phyloP scores from a whole-genome alignment of 2,888 invertebrate genomes.

The Frankliniella intonsa region DNA sequence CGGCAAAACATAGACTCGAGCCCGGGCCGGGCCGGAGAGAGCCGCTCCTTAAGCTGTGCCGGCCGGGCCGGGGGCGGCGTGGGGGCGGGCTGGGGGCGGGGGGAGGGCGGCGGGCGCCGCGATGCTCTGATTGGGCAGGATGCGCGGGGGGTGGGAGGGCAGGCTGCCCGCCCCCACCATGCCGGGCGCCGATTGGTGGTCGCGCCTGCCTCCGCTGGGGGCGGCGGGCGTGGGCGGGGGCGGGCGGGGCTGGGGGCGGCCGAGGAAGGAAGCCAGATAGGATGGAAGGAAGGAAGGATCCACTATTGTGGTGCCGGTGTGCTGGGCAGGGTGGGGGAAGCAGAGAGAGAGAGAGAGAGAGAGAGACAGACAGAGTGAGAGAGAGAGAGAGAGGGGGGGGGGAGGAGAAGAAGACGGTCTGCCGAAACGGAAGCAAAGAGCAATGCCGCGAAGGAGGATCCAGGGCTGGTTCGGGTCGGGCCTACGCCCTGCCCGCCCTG shows the following conservation, averaged over 20 bases:
- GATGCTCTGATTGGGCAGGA: not conserved
- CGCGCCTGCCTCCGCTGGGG: not conserved
- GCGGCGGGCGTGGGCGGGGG: not conserved
- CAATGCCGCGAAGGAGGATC: not conserved
- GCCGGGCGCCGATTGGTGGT: conserved; percentile 16
- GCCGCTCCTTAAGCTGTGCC: not conserved
- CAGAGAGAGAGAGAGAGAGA: not conserved
- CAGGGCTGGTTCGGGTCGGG: not conserved
- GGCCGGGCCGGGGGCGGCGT: not conserved
- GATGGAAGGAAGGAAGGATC: conserved; percentile 23
- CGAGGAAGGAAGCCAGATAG: conserved; percentile 26
- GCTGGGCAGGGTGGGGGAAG: not conserved
- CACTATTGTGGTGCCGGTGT: conserved; percentile 24
- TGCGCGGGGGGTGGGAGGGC: not conserved
- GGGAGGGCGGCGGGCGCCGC: not conserved
- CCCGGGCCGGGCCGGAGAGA: too few species aligned
- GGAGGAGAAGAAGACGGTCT: not conserved
- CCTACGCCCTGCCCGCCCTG: not conserved
- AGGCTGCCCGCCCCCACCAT: not conserved
- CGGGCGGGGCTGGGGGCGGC: not conserved
- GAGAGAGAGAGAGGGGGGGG: not conserved
- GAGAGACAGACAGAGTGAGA: not conserved
- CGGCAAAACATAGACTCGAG: too few species aligned
- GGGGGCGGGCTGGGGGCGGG: not conserved
- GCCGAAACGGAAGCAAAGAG: conserved; percentile 5